Percentiles rank a stretch among this genome's conserved stretches.
Conservation (phyloP, 2,113 vertebrate genomes). For the Potamarius usumacintae region DNA sequence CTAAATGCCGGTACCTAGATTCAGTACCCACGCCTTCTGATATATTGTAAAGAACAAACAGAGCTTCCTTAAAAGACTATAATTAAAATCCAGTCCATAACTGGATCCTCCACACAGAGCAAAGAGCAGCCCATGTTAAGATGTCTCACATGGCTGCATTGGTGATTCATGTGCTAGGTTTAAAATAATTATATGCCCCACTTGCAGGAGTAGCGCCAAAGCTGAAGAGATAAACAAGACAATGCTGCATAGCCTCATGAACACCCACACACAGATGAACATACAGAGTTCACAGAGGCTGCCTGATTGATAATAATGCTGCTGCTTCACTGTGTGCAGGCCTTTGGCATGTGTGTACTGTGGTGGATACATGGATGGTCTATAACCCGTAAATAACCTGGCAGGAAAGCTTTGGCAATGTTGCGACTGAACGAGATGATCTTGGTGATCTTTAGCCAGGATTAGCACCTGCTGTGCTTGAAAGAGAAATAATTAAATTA, state of each 20-base stretch:
- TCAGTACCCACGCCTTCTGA: neutral
- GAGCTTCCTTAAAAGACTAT: neutral
- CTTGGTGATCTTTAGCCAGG: conserved; percentile 46
- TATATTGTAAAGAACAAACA: neutral
- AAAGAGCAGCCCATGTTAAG: conserved; percentile 1
- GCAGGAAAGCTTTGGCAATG: neutral
- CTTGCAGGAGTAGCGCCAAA: conserved; percentile 32
- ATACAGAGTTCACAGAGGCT: neutral
- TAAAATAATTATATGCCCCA: conserved; percentile 50
- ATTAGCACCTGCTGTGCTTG: conserved; percentile 52
- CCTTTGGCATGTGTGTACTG: neutral
- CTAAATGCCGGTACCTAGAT: neutral
- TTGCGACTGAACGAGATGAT: conserved; percentile 42
- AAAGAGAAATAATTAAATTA: conserved; percentile 41
- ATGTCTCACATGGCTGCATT: conserved; percentile 48
- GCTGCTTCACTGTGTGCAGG: neutral
- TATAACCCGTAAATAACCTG: neutral
- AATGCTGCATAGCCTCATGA: conserved; percentile 9
- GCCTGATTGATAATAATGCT: conserved; percentile 1
- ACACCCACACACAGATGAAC: conserved; percentile 1
- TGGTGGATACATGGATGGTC: neutral
- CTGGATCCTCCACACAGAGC: neutral
- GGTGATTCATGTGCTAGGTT: conserved; percentile 47
- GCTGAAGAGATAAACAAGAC: conserved; percentile 44
- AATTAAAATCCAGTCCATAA: neutral